Conservation (phyloP, 2,888 invertebrate species). For the Sinelater perroti region DNA sequence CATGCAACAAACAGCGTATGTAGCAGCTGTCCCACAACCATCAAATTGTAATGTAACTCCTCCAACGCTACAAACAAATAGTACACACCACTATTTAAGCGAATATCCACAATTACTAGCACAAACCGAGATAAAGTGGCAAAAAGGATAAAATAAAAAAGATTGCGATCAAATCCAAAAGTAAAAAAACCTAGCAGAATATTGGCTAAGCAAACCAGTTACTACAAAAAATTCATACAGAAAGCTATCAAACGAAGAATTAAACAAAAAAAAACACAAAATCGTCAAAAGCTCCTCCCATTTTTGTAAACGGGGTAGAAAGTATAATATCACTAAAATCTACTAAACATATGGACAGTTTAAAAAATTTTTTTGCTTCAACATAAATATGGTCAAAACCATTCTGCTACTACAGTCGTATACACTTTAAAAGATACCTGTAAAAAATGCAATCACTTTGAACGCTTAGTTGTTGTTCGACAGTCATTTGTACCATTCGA, state of each 20-base stretch:
- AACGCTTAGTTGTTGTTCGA: too few relatives aligned
- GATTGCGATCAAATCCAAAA: constrained; percentile 17
- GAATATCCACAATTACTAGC: constrained; percentile 22
- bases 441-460: too few relatives aligned
- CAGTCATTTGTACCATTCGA: too few relatives aligned
- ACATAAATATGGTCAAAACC: too few relatives aligned
- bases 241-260: background rate
- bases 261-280: constrained; percentile 5
- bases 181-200: constrained; percentile 14
- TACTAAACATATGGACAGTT: background rate
- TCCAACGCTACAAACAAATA: constrained; percentile 7
- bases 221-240: constrained; percentile 7
- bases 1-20: constrained; percentile 10
- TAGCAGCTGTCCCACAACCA: constrained; percentile 7
- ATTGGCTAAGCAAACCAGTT: constrained; percentile 11
- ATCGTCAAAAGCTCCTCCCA: constrained; percentile 9
- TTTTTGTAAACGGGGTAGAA: constrained; percentile 8
- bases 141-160: constrained; percentile 19
- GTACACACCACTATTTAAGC: constrained; percentile 5
- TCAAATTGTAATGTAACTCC: constrained; percentile 13
- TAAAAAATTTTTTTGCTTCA: too few relatives aligned
- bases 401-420: too few relatives aligned
- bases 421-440: too few relatives aligned
- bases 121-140: constrained; percentile 17
- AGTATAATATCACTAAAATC: constrained; percentile 2